phyloP scores from a whole-genome alignment of 2,113 vertebrate genomes.

The Bubalus kerabau region DNA sequence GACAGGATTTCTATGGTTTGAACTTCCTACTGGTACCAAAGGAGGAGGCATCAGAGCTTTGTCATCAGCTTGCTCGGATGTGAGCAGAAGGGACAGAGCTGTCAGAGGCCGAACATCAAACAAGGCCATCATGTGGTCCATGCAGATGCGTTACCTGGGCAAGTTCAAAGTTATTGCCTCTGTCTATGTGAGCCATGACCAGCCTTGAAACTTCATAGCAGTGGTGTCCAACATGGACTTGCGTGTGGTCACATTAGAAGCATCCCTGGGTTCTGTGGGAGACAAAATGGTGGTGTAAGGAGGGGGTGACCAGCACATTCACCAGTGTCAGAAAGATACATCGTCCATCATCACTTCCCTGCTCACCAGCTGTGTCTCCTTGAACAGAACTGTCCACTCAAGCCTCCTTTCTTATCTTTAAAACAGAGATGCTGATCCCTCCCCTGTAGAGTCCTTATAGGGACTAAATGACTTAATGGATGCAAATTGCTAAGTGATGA shows the following conservation, averaged over 20 bases:
- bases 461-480: background rate
- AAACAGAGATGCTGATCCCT: background rate
- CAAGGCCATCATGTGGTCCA: fast-evolving
- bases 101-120: background rate
- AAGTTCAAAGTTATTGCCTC: background rate
- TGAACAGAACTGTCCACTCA: background rate
- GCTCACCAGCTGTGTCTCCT: background rate
- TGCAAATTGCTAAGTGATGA: background rate
- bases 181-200: fast-evolving
- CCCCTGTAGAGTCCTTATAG: background rate
- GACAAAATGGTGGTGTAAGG: background rate
- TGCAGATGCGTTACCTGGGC: fast-evolving
- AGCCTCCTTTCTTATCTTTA: background rate
- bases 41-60: background rate
- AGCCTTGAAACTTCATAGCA: background rate
- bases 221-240: fast-evolving
- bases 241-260: background rate
- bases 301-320: no score
- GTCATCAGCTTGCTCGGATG: background rate
- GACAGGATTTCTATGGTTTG: background rate
- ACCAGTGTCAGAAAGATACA: background rate
- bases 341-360: fast-evolving
- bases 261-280: no score
- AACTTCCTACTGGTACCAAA: background rate
- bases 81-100: background rate